Base-by-base conservation (phyloP, 1,140 invertebrate genomes). In the Lutraria rhynchaena region DNA sequence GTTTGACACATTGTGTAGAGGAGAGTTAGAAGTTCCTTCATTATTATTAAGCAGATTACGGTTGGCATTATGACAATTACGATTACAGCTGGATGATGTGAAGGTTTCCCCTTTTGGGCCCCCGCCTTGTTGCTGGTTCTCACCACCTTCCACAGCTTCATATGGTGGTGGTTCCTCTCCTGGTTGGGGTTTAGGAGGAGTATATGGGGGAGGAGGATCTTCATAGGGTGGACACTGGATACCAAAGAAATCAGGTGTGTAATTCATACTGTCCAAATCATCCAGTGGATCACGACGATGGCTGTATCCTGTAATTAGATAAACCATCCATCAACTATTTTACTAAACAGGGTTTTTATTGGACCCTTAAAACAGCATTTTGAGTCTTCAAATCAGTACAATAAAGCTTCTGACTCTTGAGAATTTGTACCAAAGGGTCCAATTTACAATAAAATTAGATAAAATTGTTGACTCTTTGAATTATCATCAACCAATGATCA, bases 121-220 rank as follows among this genome's bases (percentile, higher is more conserved):
- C 24, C 22, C 44, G 49, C 49, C 49, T 29, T 22, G 19, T 49
- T 24, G 41, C 15, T 49, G 37, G 9, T 24, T 41, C 29, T 11
- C n/a, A 19, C 29, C 44, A 31, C 63, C 44, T 24, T 86, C 84
- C n/a, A 90, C 58, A 29, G 86, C 86, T 46, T 92, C 89, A 67
- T 92, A 92, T 22, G 90, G 90, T 11, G 90, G 91, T 3, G 88
- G 91, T n/a, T 86, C 84, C 75, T 89, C 89, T 2, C 84, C 85
- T 13, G 89, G 87, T 19, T 86, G 83, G 7, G 89, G 89, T 85
- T 92, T 92, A n/a, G 90, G 90, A 17, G 90, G 88, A 13, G 90
- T 88, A 82, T 92, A 92, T 9, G 91, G 91, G 44, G 91, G 91
- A 35, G 91, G 91, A 0, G 91, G 91, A 55, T 91, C 90, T 35